A percentile compares a stretch with the other conserved stretches of the same genome.
phyloP scores from a whole-genome alignment of 2,888 invertebrate species.

The Gibbula magus region DNA sequence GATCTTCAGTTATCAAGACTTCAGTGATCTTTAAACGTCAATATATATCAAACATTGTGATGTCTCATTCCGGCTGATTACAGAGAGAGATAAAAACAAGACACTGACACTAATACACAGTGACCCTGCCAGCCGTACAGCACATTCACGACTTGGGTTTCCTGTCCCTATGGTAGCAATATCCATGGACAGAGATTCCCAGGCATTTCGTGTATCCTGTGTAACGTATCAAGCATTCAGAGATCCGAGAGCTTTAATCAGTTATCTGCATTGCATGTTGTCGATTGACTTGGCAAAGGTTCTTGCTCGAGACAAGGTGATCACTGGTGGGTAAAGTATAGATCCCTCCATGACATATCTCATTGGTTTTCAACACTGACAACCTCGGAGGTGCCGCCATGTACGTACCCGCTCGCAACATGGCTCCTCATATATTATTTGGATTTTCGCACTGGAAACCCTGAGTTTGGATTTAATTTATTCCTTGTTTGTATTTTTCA shows the following conservation, averaged over 20 bases:
- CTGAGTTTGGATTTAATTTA: too few species aligned
- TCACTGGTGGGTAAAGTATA: background rate
- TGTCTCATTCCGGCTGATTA: background rate
- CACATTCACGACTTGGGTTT: background rate
- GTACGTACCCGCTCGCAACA: background rate
- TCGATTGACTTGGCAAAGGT: conserved; percentile 2
- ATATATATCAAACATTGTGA: background rate
- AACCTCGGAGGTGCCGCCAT: background rate
- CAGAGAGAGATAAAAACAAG: background rate
- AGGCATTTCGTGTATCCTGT: conserved; percentile 4
- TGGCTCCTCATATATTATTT: too few species aligned
- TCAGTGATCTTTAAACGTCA: background rate
- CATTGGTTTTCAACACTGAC: background rate
- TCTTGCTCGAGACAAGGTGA: background rate
- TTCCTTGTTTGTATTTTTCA: too few species aligned
- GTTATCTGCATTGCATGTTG: conserved; percentile 3
- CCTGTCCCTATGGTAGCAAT: background rate
- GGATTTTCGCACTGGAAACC: too few species aligned
- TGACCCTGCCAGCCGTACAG: background rate
- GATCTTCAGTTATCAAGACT: too few species aligned
- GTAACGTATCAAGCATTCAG: background rate
- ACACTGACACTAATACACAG: background rate
- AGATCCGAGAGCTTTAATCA: background rate
- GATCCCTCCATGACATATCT: background rate
- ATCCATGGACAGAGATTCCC: background rate